Evolutionary conservation across 2,113 vertebrate genomes (phyloP), one percentile per base, ranked within the genome.

Genomic region (Tyto alba): DNA sequence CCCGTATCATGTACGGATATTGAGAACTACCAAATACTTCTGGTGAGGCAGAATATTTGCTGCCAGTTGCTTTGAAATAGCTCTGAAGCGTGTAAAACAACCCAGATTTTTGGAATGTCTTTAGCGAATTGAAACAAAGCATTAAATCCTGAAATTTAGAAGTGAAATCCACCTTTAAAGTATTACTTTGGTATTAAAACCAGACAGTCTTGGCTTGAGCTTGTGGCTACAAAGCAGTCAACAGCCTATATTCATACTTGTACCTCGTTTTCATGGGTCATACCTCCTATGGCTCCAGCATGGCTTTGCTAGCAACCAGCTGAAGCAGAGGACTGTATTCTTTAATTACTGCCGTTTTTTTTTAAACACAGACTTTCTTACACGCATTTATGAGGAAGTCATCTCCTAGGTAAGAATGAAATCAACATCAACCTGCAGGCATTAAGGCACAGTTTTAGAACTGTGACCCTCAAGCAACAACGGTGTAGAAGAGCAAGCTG

Each of bases 1-100:
- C 76, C 56, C 14, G 0, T 66, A 36, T 50, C 52, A 34, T 2
- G 16, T 22, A 41, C 0, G 2, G 48, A 40, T 50, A 84, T 3
- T 11, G n/a, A 77, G 66, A 87, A 53, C 45, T 74, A 84, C 34
- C 53, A 73, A 72, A 72, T 32, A 68, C 43, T 62, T 63, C 57
- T 82, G 68, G 21, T 22, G 20, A 78, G 21, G 56, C 56, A 67
- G 48, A 59, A 4, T 18, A 78, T 50, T 85, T 64, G 36, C 55
- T 88, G 66, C 16, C 78, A 48, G 32, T 36, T 41, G 38, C 50
- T 64, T 87, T 43, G 48, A 60, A 48, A 84, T 27, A 48, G 43
- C 40, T 78, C 57, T 64, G 40, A 64, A 84, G 22, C 40, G 34
- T 11, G 5, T 56, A 80, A 80, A 87, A 72, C 9, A 30, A 52